Base-by-base conservation (phyloP, 2,797 vertebrate species). In the Acanthopagrus latus region DNA sequence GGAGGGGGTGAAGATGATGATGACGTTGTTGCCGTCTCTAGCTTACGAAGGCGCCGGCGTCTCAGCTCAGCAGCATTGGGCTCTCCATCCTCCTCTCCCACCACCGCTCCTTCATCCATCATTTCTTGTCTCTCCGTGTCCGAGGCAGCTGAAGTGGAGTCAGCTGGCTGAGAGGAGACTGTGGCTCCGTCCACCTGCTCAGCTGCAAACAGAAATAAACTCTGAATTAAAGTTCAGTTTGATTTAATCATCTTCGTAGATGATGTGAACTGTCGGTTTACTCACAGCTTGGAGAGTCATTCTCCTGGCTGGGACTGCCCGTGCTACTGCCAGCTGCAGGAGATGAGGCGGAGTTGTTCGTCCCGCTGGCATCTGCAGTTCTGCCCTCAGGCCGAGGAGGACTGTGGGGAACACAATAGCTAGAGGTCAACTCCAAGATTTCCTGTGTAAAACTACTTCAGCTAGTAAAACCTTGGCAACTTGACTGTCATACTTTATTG, bases 31-130 rank as follows among this genome's bases (percentile, higher is more conserved):
- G 95, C 84, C 0, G 96, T 96, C 85, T 97, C 96, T n/a, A 98
- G 88, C 83, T 98, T 98, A 2, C 97, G 96, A 38, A 99, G 96
- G 16, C 97, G 96, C 4, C 97, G 95, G 18, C 97, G 94, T 59
- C 97, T 95, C 52, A 98, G 88, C 85, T 98, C 97, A 0, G 95
- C 96, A 0, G 97, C 87, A 1, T 95, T 96, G 0, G 97, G 97
- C 60, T 97, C 97, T 0, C 94, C 96, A 0, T 93, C 93, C 4
- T 93, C 93, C 2, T 83, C 90, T 38, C 62, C 93, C 38, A 66
- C 90, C 54, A 68, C 93, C 47, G 54, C 93, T 33, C 64, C 91
- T 9, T 86, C 91, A 0, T 89, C 86, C 25, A 25, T 75, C 88
- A 4, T 83, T 0, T 93, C 92, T 25, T 81, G 86, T 38, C 94